A percentile compares a stretch with the other conserved stretches of the same genome.
Evolutionary conservation across 53 echinoderm and acorn worm species (phyloP).

Genomic region (Holothuria scabra): DNA sequence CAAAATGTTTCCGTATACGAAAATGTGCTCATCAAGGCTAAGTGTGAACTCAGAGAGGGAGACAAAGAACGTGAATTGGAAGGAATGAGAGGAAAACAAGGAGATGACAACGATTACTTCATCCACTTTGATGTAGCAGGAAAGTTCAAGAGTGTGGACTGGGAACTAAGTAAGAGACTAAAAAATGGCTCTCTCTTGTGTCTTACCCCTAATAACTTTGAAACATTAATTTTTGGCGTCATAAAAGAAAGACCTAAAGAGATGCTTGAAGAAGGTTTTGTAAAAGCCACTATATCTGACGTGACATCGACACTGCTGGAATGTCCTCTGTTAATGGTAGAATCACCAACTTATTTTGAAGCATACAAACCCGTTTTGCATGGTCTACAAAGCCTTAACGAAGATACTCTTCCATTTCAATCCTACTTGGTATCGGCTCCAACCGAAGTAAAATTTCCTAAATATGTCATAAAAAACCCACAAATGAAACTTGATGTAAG

Average conservation of each 20-base stretch:
- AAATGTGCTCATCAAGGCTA: constrained; percentile 54
- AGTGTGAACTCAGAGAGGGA: constrained; percentile 40
- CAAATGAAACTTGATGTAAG: constrained; percentile 20
- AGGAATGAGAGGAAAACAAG: too few species aligned
- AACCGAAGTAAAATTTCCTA: constrained; percentile 22
- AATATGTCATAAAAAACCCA: constrained; percentile 45
- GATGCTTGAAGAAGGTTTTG: constrained; percentile 56
- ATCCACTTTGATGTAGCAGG: constrained; percentile 47
- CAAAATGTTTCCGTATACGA: constrained; percentile 49
- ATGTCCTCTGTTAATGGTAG: constrained; percentile 67
- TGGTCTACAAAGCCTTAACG: constrained; percentile 61
- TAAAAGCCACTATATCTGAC: constrained; percentile 55
- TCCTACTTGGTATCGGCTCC: constrained; percentile 61
- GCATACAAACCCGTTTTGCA: constrained; percentile 76
- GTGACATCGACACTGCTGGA: not conserved
- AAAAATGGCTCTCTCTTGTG: constrained; percentile 76
- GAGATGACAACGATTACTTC: constrained; percentile 52
- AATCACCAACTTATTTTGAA: constrained; percentile 82
- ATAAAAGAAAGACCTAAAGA: constrained; percentile 61
- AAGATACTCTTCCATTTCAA: constrained; percentile 62
- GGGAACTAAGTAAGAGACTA: constrained; percentile 61
- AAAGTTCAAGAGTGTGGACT: constrained; percentile 13
- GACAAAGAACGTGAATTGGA: too few species aligned
- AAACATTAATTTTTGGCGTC: constrained; percentile 60
- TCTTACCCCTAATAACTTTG: constrained; percentile 67